phyloP scores from a whole-genome alignment of 2,113 vertebrate species.

The Dromaius novaehollandiae region DNA sequence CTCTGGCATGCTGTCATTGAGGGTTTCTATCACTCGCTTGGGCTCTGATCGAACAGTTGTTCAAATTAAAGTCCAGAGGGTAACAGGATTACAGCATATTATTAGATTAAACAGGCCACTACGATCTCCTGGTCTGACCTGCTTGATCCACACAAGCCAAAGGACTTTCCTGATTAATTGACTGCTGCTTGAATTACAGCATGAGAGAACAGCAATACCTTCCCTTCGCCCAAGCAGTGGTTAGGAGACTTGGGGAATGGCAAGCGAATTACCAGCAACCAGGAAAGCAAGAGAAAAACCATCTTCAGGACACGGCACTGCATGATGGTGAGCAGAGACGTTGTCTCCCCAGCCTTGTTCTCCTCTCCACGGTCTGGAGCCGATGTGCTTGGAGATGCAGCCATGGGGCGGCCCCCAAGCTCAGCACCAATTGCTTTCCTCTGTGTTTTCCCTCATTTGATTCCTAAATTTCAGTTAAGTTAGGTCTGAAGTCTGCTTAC shows the following conservation, averaged over 20 bases:
- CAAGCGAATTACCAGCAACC: not conserved
- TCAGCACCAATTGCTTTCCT: not conserved
- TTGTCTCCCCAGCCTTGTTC: no score
- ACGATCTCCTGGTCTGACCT: not conserved
- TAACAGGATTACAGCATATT: conserved; percentile 55
- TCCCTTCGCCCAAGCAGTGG: not conserved
- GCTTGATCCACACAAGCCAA: not conserved
- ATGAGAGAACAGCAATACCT: not conserved
- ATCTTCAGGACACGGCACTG: no score
- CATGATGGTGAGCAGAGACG: no score
- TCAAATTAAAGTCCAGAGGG: conserved; percentile 57
- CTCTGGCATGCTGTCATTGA: conserved; percentile 39
- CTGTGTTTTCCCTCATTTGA: no score
- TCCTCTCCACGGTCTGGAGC: no score
- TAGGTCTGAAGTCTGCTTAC: not conserved
- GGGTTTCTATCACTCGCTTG: conserved; percentile 25
- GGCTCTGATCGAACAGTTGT: conserved; percentile 5
- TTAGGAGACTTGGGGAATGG: not conserved
- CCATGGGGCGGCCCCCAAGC: no score
- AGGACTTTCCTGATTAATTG: not conserved
- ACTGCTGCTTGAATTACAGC: not conserved
- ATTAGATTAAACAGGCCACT: conserved; percentile 44
- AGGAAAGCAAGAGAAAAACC: not conserved
- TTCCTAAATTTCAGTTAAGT: not conserved
- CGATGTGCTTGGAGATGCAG: no score